Percentiles rank a stretch among this genome's conserved stretches.
These are phyloP conservation scores for Drosophila macrothrix DNA, from an alignment of 2,888 invertebrate genomes.

Conservation along the genomic window DNA sequence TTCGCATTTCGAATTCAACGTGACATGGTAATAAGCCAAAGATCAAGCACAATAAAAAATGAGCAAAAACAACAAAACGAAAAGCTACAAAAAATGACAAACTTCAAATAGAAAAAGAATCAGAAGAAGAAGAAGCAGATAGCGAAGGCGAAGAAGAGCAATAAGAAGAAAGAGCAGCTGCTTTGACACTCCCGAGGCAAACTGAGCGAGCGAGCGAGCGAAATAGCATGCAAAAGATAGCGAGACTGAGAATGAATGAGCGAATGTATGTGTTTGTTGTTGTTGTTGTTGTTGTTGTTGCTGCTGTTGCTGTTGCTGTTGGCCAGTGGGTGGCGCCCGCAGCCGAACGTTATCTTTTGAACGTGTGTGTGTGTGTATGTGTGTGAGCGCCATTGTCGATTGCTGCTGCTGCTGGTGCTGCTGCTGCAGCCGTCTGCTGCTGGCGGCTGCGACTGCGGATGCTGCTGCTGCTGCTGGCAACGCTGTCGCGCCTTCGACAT, in stretches of 20 bases:
- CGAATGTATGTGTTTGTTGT: slow-evolving; percentile 30
- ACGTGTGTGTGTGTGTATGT: slow-evolving; percentile 29
- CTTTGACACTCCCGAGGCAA: slow-evolving; percentile 45
- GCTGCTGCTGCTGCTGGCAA: slow-evolving; percentile 45
- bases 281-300: slow-evolving; percentile 32
- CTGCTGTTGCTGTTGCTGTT: slow-evolving; percentile 37
- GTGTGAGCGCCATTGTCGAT: slow-evolving; percentile 57
- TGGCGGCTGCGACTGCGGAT: slow-evolving; percentile 22
- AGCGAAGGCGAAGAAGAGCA: slow-evolving; percentile 9
- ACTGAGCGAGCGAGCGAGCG: slow-evolving; percentile 16
- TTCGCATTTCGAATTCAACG: slow-evolving; percentile 73
- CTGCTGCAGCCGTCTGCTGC: slow-evolving; percentile 32
- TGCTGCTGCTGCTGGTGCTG: slow-evolving; percentile 41
- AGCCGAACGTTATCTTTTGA: slow-evolving; percentile 19
- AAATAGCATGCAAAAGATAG: neutral
- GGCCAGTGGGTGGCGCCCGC: slow-evolving; percentile 67
- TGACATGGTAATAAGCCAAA: slow-evolving; percentile 83
- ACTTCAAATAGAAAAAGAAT: slow-evolving; percentile 43
- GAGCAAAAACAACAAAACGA: slow-evolving; percentile 44
- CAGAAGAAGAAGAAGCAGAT: slow-evolving; percentile 29
- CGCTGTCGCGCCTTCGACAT: slow-evolving; percentile 58
- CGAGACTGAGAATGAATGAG: slow-evolving; percentile 33
- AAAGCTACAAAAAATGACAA: slow-evolving; percentile 47
- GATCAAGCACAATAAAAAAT: slow-evolving; percentile 80
- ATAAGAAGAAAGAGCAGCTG: slow-evolving; percentile 42